Evolutionary conservation across 2,797 vertebrate genomes (phyloP), one percentile per base, ranked within the genome.

Genomic region (Tragelaphus oryx): DNA sequence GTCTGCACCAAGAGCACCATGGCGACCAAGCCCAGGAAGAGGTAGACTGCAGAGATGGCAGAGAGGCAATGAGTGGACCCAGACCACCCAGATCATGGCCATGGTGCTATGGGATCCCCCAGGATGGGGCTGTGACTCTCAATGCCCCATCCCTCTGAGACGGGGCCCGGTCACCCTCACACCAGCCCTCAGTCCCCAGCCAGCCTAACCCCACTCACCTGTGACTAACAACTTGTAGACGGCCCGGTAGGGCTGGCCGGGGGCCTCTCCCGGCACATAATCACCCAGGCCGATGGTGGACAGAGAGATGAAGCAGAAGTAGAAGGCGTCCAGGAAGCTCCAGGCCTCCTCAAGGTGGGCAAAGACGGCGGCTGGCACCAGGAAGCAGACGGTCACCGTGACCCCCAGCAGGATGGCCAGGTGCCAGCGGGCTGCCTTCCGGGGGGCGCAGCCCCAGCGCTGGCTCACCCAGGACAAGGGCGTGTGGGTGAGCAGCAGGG

Each of bases 241-340:
- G 26, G 97, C 93, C 68, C 98, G 95, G 88, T 99, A 96, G 60
- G 93, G 97, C 98, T 99, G 99, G 4, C 97, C 91, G 0, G 98
- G 97, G 96, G 98, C 98, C 24, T 98, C 98, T 0, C 98, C 99
- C 0, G 99, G 99, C 20, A 99, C 99, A 0, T 99, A 99, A 93
- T 99, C 99, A 0, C 99, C 99, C 7, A 99, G 98, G 24, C 99
- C 99, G 4, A 99, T 99, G 96, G 99, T 99, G 98, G 99, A 99
- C 90, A 99, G 98, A 0, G 99, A 99, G 97, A 99, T 99, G 98
- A 99, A 99, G 82, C 99, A 99, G 98, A 99, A 99, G 98, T 99
- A 99, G 96, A 99, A 96, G 26, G 99, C 99, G 0, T 99, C 99
- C 96, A 99, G 93, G 96, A 99, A 99, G 6, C 98, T 99, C 99